Percentiles rank a stretch among this genome's conserved stretches.
Evolutionary conservation across 2,113 vertebrate genomes (phyloP).

Genomic region (Raja brachyura): DNA sequence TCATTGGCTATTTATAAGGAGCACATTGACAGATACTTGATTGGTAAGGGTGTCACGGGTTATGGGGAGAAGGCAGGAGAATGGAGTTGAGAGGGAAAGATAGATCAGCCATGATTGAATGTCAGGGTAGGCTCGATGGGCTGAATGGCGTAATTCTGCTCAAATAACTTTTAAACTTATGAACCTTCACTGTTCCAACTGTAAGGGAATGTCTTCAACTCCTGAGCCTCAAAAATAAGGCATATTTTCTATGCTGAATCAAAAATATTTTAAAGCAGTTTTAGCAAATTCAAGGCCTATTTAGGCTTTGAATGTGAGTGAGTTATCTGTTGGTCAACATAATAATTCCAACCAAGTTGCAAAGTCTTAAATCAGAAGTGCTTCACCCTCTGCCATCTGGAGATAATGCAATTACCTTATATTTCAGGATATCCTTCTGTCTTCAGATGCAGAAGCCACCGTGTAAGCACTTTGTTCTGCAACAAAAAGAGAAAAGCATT

Average conservation of each 20-base stretch:
- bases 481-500: not conserved
- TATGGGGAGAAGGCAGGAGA: too few relatives aligned
- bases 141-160: too few relatives aligned
- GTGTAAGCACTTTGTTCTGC: not conserved
- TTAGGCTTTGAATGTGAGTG: not conserved
- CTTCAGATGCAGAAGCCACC: not conserved
- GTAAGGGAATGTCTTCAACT: not conserved
- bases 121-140: too few relatives aligned
- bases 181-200: not conserved
- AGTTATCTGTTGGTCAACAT: too few relatives aligned
- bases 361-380: not conserved
- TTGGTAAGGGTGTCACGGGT: too few relatives aligned
- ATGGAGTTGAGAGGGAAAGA: too few relatives aligned
- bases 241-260: not conserved
- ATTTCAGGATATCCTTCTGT: not conserved
- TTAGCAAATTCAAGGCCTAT: not conserved
- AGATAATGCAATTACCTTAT: not conserved
- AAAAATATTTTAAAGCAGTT: not conserved
- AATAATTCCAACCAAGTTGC: not conserved
- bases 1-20: too few relatives aligned
- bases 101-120: too few relatives aligned
- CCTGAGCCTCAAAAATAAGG: not conserved
- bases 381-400: not conserved
- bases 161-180: too few relatives aligned
- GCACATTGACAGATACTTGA: too few relatives aligned